phyloP scores from a whole-genome alignment of 2,113 vertebrate genomes.

The Pan troglodytes region NHGRI_mPanTro3-v2.1_pri NC_072408.2:52120501-52121000 shows the following conservation, averaged over 20 bases:
- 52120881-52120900: not conserved
- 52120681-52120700: conserved; percentile 1
- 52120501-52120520: too few species aligned
- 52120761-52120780: not conserved
- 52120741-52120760: not conserved
- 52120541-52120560: not conserved
- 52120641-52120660: not conserved
- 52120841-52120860: not conserved
- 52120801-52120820: not conserved
- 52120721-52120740: not conserved
- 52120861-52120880: not conserved
- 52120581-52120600: not conserved
- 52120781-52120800: not conserved
- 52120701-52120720: not conserved
- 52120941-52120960: not conserved
- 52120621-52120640: not conserved
- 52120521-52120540: not conserved
- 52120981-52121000: too few species aligned
- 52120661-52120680: not conserved
- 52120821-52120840: not conserved
- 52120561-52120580: not conserved
- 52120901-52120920: not conserved
- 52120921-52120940: not conserved
- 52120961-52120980: too few species aligned
- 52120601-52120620: not conserved